These are phyloP conservation scores for Isaurus tuberculatus DNA, from an alignment of 92 coral and sea anemone species.

Conservation along the genomic window DNA sequence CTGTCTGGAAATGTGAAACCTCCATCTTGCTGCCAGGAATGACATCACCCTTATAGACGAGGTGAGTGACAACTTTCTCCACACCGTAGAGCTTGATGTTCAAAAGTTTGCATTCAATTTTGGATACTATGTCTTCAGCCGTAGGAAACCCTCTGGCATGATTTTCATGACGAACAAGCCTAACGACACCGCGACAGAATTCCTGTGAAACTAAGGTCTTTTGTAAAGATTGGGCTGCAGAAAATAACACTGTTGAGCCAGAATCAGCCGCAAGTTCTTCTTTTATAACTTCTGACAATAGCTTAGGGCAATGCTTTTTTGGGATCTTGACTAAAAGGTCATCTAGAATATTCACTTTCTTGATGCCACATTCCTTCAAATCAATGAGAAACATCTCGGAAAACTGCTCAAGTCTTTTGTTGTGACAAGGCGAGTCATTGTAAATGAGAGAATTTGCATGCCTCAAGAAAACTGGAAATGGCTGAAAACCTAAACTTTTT, in stretches of 20 bases:
- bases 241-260: not conserved
- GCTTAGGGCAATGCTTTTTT: slow-evolving; percentile 49
- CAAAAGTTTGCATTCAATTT: slow-evolving; percentile 39
- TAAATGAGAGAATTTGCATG: slow-evolving; percentile 40
- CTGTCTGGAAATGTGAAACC: slow-evolving; percentile 40
- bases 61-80: slow-evolving; percentile 40
- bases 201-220: slow-evolving; percentile 50
- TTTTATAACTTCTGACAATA: slow-evolving; percentile 56
- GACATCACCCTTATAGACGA: slow-evolving; percentile 37
- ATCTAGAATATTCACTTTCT: slow-evolving; percentile 20
- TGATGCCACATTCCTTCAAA: slow-evolving; percentile 46
- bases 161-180: slow-evolving; percentile 67
- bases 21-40: slow-evolving; percentile 66
- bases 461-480: slow-evolving; percentile 9
- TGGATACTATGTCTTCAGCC: slow-evolving; percentile 21
- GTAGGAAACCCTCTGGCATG: not conserved
- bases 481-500: not conserved
- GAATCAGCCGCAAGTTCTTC: slow-evolving; percentile 41
- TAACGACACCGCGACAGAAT: slow-evolving; percentile 60
- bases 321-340: slow-evolving; percentile 53
- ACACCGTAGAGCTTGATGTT: slow-evolving; percentile 45
- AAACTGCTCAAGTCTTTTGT: slow-evolving; percentile 46
- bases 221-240: slow-evolving; percentile 48
- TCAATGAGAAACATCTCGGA: slow-evolving; percentile 60
- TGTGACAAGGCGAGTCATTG: slow-evolving; percentile 66